Percentiles rank a stretch among this genome's conserved stretches.
Conservation (phyloP, 2,888 invertebrate species). For the Pandemis heparana region DNA sequence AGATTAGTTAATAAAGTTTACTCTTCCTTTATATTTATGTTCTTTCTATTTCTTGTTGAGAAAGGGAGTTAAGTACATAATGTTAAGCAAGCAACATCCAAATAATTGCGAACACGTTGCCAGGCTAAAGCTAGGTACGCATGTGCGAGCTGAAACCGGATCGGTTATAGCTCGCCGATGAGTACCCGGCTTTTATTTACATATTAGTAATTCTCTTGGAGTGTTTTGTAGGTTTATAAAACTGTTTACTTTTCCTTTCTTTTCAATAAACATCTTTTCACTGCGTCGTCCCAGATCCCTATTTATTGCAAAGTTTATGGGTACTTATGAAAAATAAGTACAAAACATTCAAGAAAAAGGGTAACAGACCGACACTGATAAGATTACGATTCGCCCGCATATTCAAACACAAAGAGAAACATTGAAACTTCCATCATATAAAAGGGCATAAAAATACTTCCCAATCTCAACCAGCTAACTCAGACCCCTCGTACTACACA, state of each 20-base stretch:
- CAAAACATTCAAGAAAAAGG: slow-evolving; percentile 15
- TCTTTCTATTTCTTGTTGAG: too few species aligned
- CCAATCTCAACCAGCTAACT: slow-evolving; percentile 26
- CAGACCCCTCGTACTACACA: slow-evolving; percentile 18
- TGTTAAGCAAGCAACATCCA: too few species aligned
- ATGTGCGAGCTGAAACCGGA: too few species aligned
- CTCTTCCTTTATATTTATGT: too few species aligned
- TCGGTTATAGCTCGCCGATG: too few species aligned
- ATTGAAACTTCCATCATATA: slow-evolving; percentile 39
- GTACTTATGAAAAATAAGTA: not conserved
- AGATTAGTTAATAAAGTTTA: too few species aligned
- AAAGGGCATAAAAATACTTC: slow-evolving; percentile 39
- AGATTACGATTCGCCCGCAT: slow-evolving; percentile 30
- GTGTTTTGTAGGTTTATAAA: not conserved
- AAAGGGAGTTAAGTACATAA: too few species aligned
- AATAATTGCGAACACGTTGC: too few species aligned
- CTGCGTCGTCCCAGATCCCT: not conserved
- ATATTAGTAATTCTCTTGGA: too few species aligned
- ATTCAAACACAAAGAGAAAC: slow-evolving; percentile 31
- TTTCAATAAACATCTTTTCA: not conserved
- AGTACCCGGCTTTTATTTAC: too few species aligned
- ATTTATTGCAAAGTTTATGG: not conserved
- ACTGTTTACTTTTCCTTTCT: not conserved
- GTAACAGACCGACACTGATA: slow-evolving; percentile 35
- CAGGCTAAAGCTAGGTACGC: too few species aligned